Evolutionary conservation across 2,888 invertebrate genomes (phyloP).

Genomic region (Corbicula japonica): DNA sequence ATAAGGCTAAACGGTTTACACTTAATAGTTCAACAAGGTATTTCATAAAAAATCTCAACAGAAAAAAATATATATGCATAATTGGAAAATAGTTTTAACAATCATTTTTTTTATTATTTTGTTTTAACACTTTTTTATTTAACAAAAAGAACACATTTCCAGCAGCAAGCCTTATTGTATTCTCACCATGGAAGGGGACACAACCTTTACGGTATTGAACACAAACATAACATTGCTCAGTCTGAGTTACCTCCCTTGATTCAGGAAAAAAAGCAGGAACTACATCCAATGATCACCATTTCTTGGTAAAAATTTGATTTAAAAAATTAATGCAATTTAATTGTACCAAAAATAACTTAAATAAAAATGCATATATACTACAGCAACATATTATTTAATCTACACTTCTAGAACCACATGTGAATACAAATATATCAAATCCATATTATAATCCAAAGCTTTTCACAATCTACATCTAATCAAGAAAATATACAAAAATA

Average conservation of each 20-base stretch:
- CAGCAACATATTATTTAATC: conserved; percentile 50
- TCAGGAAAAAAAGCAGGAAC: conserved; percentile 18
- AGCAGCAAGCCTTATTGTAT: conserved; percentile 24
- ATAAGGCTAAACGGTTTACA: too few relatives aligned
- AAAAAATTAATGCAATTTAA: conserved; percentile 47
- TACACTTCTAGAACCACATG: conserved; percentile 50
- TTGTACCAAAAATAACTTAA: conserved; percentile 48
- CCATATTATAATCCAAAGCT: conserved; percentile 27
- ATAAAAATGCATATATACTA: conserved; percentile 69
- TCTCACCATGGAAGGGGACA: conserved; percentile 29
- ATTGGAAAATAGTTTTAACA: conserved; percentile 13
- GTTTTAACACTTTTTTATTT: conserved; percentile 4
- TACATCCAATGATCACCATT: conserved; percentile 34
- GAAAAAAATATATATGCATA: conserved; percentile 19
- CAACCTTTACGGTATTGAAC: conserved; percentile 41
- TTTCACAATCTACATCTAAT: conserved; percentile 21
- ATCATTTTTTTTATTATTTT: conserved; percentile 12
- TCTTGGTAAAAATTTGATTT: conserved; percentile 60
- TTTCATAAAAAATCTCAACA: too few relatives aligned
- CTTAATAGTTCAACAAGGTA: too few relatives aligned
- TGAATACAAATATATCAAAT: conserved; percentile 37
- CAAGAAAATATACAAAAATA: conserved; percentile 55
- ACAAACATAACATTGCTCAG: conserved; percentile 35
- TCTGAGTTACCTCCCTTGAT: conserved; percentile 39
- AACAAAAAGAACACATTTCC: conserved; percentile 8